Percentiles rank a stretch among this genome's conserved stretches.
These are phyloP conservation scores for Tragulus kanchil DNA, from an alignment of 2,113 vertebrate species.

Conservation along the genomic window DNA sequence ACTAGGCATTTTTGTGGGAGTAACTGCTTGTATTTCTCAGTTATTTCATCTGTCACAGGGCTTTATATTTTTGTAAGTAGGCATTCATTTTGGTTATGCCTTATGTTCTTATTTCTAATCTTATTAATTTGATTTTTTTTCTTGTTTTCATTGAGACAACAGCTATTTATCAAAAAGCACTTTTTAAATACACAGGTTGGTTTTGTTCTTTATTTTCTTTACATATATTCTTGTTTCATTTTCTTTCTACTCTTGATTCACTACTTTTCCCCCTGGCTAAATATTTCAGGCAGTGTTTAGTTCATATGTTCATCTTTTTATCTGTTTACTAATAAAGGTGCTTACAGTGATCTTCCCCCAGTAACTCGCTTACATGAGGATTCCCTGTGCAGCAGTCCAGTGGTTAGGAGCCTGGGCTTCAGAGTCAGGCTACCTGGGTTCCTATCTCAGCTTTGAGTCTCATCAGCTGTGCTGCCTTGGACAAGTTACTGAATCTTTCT, in stretches of 20 bases:
- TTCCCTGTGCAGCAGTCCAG: neutral
- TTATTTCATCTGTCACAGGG: neutral
- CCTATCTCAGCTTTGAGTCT: neutral
- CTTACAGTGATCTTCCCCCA: neutral
- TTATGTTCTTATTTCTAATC: neutral
- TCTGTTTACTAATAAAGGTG: neutral
- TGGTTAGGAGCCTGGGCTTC: neutral
- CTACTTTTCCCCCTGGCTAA: neutral
- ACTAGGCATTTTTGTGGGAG: neutral
- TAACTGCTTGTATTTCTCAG: neutral
- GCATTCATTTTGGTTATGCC: neutral
- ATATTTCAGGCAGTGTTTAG: constrained; percentile 1
- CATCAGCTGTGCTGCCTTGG: neutral
- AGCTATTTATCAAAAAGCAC: neutral
- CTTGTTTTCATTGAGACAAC: constrained; percentile 24
- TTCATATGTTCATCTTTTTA: neutral
- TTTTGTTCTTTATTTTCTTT: constrained; percentile 27
- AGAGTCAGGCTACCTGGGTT: neutral
- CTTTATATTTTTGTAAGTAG: constrained; percentile 17
- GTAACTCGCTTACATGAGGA: neutral
- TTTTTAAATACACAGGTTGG: neutral
- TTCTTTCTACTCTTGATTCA: neutral
- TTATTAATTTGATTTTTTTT: neutral
- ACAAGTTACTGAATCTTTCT: neutral
- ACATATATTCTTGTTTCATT: neutral